A percentile compares a stretch with the other conserved stretches of the same genome.
These are phyloP conservation scores for Crax fasciolata DNA, from an alignment of 2,797 vertebrate species.

Conservation along the genomic window DNA sequence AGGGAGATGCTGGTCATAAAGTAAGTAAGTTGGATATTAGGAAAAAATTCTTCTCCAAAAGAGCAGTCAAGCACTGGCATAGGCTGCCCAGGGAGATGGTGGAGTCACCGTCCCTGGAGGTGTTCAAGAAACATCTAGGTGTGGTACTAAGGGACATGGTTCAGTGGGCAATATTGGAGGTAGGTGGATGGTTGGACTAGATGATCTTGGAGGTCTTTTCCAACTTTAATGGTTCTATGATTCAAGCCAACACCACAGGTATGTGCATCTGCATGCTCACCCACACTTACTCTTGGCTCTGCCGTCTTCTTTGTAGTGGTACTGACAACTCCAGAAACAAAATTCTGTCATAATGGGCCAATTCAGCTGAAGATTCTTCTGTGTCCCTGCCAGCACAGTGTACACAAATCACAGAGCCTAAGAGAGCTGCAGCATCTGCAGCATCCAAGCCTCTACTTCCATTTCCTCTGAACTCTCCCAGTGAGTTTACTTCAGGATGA, in stretches of 20 bases:
- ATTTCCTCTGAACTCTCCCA: constrained; percentile 53
- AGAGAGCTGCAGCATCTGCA: constrained; percentile 2
- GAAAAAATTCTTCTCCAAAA: no score
- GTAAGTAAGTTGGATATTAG: background rate
- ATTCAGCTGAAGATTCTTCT: constrained; percentile 60
- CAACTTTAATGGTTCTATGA: no score
- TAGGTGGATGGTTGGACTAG: no score
- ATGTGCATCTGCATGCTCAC: fast-evolving
- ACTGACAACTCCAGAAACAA: constrained; percentile 41
- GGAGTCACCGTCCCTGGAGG: no score
- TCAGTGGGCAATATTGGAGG: no score
- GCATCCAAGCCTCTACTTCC: constrained; percentile 24
- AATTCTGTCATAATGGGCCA: constrained; percentile 24
- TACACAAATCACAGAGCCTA: constrained; percentile 38
- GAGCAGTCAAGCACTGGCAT: no score
- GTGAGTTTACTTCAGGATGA: constrained; percentile 43
- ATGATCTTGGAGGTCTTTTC: no score
- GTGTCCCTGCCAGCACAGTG: background rate
- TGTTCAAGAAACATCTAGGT: no score
- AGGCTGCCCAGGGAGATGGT: no score
- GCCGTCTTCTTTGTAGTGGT: background rate
- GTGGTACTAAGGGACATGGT: no score
- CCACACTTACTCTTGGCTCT: background rate
- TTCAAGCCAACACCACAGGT: background rate
- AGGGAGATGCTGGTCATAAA: fast-evolving